phyloP scores from a whole-genome alignment of 2,113 vertebrate genomes.

The Fulmarus glacialis region DNA sequence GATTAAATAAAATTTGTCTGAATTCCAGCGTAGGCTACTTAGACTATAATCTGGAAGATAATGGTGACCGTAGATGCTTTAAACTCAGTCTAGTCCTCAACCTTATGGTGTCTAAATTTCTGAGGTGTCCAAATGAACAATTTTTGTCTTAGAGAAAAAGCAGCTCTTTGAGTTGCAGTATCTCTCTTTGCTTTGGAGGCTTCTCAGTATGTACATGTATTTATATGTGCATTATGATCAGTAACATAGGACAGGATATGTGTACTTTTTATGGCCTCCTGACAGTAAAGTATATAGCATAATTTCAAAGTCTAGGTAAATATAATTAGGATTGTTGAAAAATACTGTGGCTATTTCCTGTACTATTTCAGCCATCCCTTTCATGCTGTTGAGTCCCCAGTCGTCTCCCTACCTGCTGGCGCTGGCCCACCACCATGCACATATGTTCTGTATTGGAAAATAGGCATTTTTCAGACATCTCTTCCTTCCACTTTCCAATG shows the following conservation, averaged over 20 bases:
- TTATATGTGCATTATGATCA: fast-evolving
- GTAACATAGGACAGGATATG: not conserved
- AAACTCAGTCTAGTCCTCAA: not conserved
- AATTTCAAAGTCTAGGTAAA: not conserved
- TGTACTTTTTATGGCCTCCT: not conserved
- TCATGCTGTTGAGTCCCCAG: not conserved
- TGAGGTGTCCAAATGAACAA: not conserved
- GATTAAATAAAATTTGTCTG: not conserved
- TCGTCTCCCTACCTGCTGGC: not conserved
- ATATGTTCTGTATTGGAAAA: not conserved
- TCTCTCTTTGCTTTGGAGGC: not conserved
- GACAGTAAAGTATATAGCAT: not conserved
- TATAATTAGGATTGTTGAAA: not conserved
- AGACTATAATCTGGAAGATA: not conserved
- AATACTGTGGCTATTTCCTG: not conserved
- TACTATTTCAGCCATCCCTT: not conserved
- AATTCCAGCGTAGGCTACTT: fast-evolving
- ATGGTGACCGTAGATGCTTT: not conserved
- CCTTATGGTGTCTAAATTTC: not conserved
- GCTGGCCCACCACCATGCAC: not conserved
- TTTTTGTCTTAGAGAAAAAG: not conserved
- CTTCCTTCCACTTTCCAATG: not conserved
- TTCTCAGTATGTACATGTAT: not conserved
- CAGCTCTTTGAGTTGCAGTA: not conserved
- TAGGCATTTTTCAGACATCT: fast-evolving